These are phyloP conservation scores for Microcebus tavaratra DNA, from an alignment of 2,113 vertebrate species.

Conservation along the genomic window DNA sequence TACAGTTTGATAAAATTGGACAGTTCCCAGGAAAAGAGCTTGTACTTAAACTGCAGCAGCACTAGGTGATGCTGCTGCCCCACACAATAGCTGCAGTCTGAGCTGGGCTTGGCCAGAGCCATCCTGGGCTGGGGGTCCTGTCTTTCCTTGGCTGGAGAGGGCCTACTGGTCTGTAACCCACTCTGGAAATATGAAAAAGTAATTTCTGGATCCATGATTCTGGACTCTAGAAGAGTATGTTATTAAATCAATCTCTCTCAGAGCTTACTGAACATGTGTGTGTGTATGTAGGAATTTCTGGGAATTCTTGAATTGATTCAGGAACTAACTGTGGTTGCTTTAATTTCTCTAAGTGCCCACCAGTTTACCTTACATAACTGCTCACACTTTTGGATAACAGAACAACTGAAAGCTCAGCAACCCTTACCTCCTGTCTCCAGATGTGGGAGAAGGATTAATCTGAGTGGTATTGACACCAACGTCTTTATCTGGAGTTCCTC, in stretches of 20 bases:
- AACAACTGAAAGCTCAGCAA: neutral
- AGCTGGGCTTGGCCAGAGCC: slow-evolving; percentile 60
- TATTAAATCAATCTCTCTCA: neutral
- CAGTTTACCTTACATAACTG: neutral
- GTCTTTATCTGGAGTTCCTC: neutral
- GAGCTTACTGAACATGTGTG: neutral
- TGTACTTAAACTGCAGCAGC: slow-evolving; percentile 70
- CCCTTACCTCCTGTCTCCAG: neutral
- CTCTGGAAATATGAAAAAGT: slow-evolving; percentile 30
- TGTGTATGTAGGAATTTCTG: neutral
- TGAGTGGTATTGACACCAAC: neutral
- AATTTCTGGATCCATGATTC: neutral
- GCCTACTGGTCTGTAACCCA: neutral
- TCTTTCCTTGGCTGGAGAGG: neutral
- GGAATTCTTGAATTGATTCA: slow-evolving; percentile 14
- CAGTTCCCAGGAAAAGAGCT: slow-evolving; percentile 57
- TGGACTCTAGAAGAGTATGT: neutral
- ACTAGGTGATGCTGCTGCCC: slow-evolving; percentile 81
- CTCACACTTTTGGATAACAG: neutral
- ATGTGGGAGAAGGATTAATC: neutral
- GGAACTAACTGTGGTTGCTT: slow-evolving; percentile 16
- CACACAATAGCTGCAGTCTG: slow-evolving; percentile 11
- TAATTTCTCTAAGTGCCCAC: slow-evolving; percentile 6
- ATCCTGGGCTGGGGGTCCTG: neutral
- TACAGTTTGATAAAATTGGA: slow-evolving; percentile 46